These are phyloP conservation scores for Chanos chanos DNA, from an alignment of 2,797 vertebrate genomes.

Conservation along the genomic window DNA sequence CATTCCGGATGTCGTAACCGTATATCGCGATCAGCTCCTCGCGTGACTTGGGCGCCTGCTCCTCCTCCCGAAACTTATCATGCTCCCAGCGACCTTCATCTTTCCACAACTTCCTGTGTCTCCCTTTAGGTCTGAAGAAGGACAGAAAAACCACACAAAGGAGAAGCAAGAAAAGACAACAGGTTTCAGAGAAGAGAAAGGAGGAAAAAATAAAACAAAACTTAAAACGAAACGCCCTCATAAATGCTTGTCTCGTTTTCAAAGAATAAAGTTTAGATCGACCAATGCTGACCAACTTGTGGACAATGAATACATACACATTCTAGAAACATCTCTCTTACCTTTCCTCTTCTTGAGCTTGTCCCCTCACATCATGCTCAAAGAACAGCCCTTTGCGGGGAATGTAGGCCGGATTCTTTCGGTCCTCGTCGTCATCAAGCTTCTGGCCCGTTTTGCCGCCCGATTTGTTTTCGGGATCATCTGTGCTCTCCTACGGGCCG, in stretches of 20 bases:
- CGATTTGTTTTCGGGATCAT: constrained; percentile 84
- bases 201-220: not conserved
- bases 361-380: constrained; percentile 93
- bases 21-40: constrained; percentile 94
- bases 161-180: not conserved
- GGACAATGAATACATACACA: accelerated
- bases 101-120: constrained; percentile 94
- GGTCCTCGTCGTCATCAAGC: constrained; percentile 91
- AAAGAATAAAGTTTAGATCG: no score
- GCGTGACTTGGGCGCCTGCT: constrained; percentile 93
- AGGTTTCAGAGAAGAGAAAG: not conserved
- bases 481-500: constrained; percentile 85
- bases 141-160: not conserved
- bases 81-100: constrained; percentile 97
- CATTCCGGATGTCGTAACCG: constrained; percentile 91
- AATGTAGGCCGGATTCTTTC: constrained; percentile 96
- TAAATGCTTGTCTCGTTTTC: no score
- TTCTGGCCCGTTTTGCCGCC: constrained; percentile 82
- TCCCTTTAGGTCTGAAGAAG: constrained; percentile 82
- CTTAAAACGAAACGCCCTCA: no score
- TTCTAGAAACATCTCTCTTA: not conserved
- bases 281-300: no score
- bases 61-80: constrained; percentile 92
- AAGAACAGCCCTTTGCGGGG: constrained; percentile 96
- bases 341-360: constrained; percentile 88